phyloP scores from a whole-genome alignment of 2,797 vertebrate genomes.

The Rhynchotus rufescens region DNA sequence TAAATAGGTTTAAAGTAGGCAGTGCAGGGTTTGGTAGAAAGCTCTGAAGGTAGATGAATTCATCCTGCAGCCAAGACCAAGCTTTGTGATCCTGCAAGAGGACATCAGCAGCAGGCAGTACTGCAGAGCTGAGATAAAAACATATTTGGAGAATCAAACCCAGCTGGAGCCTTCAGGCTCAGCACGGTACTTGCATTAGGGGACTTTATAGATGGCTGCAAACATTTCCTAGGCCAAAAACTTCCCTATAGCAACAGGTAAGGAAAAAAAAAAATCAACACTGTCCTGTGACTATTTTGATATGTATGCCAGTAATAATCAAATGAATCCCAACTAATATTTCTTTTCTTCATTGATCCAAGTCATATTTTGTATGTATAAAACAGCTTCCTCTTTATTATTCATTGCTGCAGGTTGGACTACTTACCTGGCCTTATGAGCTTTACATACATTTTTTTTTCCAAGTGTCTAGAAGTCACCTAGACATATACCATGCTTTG shows the following conservation, averaged over 20 bases:
- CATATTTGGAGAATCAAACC: fast-evolving
- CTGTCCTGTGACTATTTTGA: background rate
- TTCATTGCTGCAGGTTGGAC: background rate
- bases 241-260: background rate
- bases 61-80: background rate
- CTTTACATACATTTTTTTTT: background rate
- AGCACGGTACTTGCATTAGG: background rate
- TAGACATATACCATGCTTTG: background rate
- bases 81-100: background rate
- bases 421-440: background rate
- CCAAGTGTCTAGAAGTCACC: background rate
- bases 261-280: fast-evolving
- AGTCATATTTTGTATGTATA: background rate
- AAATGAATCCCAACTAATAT: background rate
- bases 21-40: background rate
- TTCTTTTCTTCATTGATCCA: background rate
- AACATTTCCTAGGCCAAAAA: background rate
- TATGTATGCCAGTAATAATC: background rate
- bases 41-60: background rate
- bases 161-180: background rate
- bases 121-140: background rate
- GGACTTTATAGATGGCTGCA: background rate
- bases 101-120: background rate
- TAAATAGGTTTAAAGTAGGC: background rate
- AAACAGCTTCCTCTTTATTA: background rate